These are phyloP conservation scores for Coptodon bakossiorum DNA, from an alignment of 2,113 vertebrate genomes.

Conservation along the genomic window DNA sequence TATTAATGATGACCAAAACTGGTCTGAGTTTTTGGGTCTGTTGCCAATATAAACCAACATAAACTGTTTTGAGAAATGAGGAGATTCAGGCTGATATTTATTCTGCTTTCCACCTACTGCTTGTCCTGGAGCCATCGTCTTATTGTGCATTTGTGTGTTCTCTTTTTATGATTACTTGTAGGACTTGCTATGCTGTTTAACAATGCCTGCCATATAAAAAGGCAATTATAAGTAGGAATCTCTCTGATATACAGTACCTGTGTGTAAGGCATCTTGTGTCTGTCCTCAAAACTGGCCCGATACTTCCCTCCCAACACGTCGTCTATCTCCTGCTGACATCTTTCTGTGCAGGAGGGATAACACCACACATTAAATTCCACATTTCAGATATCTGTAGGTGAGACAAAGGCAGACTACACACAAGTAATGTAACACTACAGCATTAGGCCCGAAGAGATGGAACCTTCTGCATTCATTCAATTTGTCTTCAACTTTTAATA, in stretches of 20 bases:
- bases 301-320: slow-evolving; percentile 25
- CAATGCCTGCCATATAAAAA: not conserved
- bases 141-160: not conserved
- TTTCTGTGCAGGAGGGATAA: slow-evolving; percentile 5
- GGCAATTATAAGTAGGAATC: not conserved
- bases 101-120: not conserved
- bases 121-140: not conserved
- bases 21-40: too few relatives aligned
- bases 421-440: not conserved
- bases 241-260: slow-evolving; percentile 19
- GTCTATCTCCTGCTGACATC: slow-evolving; percentile 64
- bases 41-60: too few relatives aligned
- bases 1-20: too few relatives aligned
- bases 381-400: not conserved
- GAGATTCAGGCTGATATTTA: not conserved
- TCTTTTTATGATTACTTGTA: not conserved
- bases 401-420: not conserved
- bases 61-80: not conserved
- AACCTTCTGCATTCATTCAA: not conserved
- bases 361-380: not conserved
- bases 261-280: slow-evolving; percentile 54
- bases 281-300: slow-evolving; percentile 33
- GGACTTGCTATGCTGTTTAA: not conserved
- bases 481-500: not conserved
- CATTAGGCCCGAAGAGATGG: not conserved